Evolutionary conservation across 2,113 vertebrate species (phyloP), one percentile per base, ranked within the genome.

Genomic region (Platanista minor): DNA sequence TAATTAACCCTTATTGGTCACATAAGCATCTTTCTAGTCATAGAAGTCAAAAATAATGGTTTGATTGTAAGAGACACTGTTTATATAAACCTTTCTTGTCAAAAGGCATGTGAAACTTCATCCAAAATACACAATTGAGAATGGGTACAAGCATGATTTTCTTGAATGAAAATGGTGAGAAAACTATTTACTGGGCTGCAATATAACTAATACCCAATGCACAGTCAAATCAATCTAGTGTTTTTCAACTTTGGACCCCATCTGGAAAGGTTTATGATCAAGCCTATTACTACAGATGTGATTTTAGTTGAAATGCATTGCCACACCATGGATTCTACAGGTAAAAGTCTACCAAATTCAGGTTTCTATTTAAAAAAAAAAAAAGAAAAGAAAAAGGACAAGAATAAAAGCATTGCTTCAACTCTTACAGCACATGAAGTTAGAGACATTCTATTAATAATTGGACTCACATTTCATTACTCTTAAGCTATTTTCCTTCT

Each of bases 371-470:
- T 52, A 33, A 61, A 64, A 25, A 52, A 52, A 54, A 75, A 61
- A 11, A 64, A 54, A 20, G 12, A 33, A 64, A n/a, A 39, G 33
- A 14, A 2, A 17, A 39, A 36, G 11, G 3, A 59, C 31, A 27
- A 61, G 33, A 75, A 74, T 39, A 49, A 91, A 94, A 87, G 74
- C n/a, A 64, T 81, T 66, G 61, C 4, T 15, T 74, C 21, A 41
- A 15, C 27, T 92, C 39, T 46, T n/a, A 84, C 2, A 88, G 41
- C 29, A 41, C 29, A 25, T 59, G 81, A 96, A 29, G 62, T 91
- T 36, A 83, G 74, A 92, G 62, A 39, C 72, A 83, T 66, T n/a
- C 82, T 95, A 20, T 77, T 94, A 95, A 94, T 89, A 89, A 94
- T 17, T 33, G 25, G 46, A 85, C 43, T 89, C 67, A 77, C 62